Evolutionary conservation across 2,797 vertebrate species (phyloP).

Genomic region (Xerus rutilus): DNA sequence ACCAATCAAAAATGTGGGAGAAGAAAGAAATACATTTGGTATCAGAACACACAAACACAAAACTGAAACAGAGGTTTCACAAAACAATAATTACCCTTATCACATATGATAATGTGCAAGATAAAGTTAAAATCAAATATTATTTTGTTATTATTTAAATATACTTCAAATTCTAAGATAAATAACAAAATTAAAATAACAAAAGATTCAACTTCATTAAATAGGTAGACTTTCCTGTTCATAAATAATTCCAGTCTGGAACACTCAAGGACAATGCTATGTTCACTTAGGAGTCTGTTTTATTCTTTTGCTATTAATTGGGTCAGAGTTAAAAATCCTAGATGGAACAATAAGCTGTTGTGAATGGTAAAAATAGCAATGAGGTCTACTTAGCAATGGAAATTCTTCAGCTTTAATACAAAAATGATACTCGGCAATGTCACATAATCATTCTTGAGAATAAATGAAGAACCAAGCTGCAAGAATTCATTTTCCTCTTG

Average conservation of each 20-base stretch:
- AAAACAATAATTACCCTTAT: constrained; percentile 25
- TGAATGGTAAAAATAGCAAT: constrained; percentile 53
- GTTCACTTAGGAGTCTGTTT: not conserved
- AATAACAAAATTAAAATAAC: constrained; percentile 41
- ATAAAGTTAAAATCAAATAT: constrained; percentile 26
- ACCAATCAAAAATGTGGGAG: too few relatives aligned
- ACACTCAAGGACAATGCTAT: not conserved
- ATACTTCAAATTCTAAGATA: constrained; percentile 29
- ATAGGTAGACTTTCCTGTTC: not conserved
- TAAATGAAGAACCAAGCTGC: constrained; percentile 24
- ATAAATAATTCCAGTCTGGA: constrained; percentile 37
- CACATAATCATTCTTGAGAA: not conserved
- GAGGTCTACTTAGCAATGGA: not conserved
- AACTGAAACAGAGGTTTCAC: not conserved
- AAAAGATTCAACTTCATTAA: constrained; percentile 22
- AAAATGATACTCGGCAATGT: constrained; percentile 15
- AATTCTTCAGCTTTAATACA: constrained; percentile 39
- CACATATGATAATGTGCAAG: constrained; percentile 5
- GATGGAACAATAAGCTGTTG: constrained; percentile 19
- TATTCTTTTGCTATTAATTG: constrained; percentile 42
- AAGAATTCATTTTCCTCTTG: constrained; percentile 37
- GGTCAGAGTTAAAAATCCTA: constrained; percentile 33
- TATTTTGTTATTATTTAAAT: constrained; percentile 47
- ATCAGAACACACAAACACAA: not conserved
- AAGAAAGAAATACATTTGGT: not conserved